Base-by-base conservation (phyloP, 2,888 invertebrate species). In the Rhagium mordax region DNA sequence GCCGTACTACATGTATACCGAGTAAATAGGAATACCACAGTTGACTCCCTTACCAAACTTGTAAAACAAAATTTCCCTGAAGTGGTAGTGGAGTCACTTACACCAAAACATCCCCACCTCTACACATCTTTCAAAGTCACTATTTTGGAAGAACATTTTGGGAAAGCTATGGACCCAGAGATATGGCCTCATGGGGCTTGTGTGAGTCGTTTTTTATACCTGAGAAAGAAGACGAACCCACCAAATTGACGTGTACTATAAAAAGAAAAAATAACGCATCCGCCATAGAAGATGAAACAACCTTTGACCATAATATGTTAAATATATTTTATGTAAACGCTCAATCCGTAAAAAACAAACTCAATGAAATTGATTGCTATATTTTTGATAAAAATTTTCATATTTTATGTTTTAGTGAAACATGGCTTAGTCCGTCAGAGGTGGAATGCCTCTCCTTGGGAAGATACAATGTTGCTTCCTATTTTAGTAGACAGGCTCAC, bases 381-480 rank as follows among this genome's bases (percentile, higher is more conserved):
- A n/a, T n/a, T n/a, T n/a, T n/a, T n/a, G n/a, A n/a, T n/a, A n/a
- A n/a, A n/a, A n/a, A n/a, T n/a, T n/a, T n/a, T n/a, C n/a, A n/a
- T n/a, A n/a, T n/a, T n/a, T n/a, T n/a, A n/a, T n/a, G n/a, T n/a
- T n/a, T n/a, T n/a, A n/a, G n/a, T n/a, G n/a, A n/a, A n/a, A n/a
- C n/a, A n/a, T n/a, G n/a, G n/a, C n/a, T n/a, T n/a, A n/a, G n/a
- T n/a, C n/a, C n/a, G n/a, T n/a, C n/a, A n/a, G 55, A 55, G 55
- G 21, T 55, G 55, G 55, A 55, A 20, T 55, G 55, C 55, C 55
- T 55, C 3, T 7, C 55, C 55, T n/a, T 55, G 55, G 55, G 8
- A 4, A 55, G 10, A 55, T 55, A 55, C 10, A 55, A 55, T 20
- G 55, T 57, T 24, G 57, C 21, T 21, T 21, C 57, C 7, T 57